These are phyloP conservation scores for Macaca mulatta DNA, from an alignment of 2,113 vertebrate species.

Conservation along the genomic window DNA sequence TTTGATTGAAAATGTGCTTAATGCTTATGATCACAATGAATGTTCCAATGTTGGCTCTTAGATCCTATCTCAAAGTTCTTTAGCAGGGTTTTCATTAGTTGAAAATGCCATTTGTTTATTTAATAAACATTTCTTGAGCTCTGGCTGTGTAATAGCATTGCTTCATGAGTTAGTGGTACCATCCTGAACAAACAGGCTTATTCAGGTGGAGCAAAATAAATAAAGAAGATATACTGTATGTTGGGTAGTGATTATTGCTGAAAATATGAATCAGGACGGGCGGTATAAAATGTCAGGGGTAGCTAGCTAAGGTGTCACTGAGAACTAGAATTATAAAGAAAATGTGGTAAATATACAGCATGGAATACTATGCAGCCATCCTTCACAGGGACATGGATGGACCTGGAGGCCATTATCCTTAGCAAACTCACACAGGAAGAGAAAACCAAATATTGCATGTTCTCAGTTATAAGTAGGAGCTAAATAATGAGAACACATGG, in stretches of 20 bases:
- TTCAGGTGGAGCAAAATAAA: background rate
- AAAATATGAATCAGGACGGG: background rate
- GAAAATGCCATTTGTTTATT: background rate
- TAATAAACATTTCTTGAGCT: slow-evolving; percentile 26
- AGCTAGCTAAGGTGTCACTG: background rate
- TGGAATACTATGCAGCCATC: too few species aligned
- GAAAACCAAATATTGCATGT: too few species aligned
- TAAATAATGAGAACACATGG: too few species aligned
- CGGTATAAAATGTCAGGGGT: background rate
- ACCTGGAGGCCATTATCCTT: too few species aligned
- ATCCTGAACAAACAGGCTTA: background rate
- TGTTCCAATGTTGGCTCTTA: background rate
- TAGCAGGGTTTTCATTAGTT: background rate
- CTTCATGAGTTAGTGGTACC: background rate
- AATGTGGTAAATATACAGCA: too few species aligned
- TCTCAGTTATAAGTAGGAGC: too few species aligned
- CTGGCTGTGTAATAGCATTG: background rate
- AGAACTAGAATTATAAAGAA: background rate
- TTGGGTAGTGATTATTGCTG: background rate
- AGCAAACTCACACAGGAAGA: too few species aligned
- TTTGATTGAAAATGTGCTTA: slow-evolving; percentile 18
- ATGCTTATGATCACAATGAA: background rate
- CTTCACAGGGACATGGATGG: too few species aligned
- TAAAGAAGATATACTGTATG: background rate
- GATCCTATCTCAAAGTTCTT: background rate